Percentiles rank a stretch among this genome's conserved stretches.
phyloP scores from a whole-genome alignment of 2,797 vertebrate species.

The Cheirogaleus major region DNA sequence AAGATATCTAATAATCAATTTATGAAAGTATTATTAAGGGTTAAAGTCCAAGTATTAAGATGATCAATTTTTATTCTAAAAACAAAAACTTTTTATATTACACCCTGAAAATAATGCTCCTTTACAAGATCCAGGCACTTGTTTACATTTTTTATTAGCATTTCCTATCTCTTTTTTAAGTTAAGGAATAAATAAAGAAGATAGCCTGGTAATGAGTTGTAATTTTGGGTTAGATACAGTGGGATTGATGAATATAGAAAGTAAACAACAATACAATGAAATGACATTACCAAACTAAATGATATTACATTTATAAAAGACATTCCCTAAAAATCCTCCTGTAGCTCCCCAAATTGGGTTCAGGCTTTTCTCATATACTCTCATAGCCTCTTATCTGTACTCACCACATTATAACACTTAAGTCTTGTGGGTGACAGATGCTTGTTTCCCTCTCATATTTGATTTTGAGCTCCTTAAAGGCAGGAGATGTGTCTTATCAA shows the following conservation, averaged over 20 bases:
- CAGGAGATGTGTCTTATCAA: not conserved
- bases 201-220: not conserved
- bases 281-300: not conserved
- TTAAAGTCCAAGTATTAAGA: not conserved
- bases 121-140: not conserved
- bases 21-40: not conserved
- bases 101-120: not conserved
- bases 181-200: not conserved
- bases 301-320: not conserved
- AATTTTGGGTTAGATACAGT: not conserved
- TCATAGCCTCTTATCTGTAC: not conserved
- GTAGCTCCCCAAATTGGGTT: too few relatives aligned
- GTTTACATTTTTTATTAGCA: not conserved
- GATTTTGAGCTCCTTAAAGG: not conserved
- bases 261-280: not conserved
- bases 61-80: not conserved
- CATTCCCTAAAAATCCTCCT: not conserved
- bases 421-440: not conserved
- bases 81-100: not conserved
- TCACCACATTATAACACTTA: not conserved
- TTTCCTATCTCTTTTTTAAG: not conserved
- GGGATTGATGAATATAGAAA: not conserved
- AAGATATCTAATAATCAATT: not conserved
- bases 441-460: not conserved
- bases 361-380: not conserved